Conservation (phyloP, 1,140 invertebrate genomes). For the Heliconius congener region DNA sequence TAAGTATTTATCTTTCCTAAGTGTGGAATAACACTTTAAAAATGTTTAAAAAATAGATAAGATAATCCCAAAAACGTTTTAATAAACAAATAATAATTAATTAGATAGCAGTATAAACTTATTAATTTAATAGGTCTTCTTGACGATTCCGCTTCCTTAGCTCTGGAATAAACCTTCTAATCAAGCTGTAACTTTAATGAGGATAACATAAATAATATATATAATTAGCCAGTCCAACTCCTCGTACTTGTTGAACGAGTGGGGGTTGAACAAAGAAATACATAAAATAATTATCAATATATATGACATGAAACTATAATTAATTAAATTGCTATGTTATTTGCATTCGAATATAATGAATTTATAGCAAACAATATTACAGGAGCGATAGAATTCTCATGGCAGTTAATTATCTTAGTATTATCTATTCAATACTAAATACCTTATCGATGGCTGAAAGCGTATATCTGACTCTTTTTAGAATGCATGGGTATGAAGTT, state of each 20-base stretch:
- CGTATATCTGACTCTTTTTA: not conserved
- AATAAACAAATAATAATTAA: not conserved
- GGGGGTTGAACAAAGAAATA: not conserved
- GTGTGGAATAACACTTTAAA: too few species aligned
- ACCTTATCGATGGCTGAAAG: not conserved
- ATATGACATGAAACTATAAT: not conserved
- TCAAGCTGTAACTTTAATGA: not conserved
- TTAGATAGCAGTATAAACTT: not conserved
- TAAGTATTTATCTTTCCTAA: too few species aligned
- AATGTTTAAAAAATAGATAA: too few species aligned
- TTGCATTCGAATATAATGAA: not conserved
- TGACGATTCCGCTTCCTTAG: not conserved
- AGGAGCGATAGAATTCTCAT: not conserved
- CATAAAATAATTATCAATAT: not conserved
- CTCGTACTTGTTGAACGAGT: not conserved
- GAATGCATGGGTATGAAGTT: not conserved
- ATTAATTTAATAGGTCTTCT: not conserved
- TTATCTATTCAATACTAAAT: not conserved
- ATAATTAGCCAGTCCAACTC: not conserved
- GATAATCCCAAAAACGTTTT: not conserved
- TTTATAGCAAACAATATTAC: not conserved
- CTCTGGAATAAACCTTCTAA: not conserved
- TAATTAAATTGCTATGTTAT: not conserved
- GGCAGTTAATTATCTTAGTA: not conserved
- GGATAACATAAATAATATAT: not conserved